Conservation (phyloP, 2,888 invertebrate species). For the Tachina grossa region DNA sequence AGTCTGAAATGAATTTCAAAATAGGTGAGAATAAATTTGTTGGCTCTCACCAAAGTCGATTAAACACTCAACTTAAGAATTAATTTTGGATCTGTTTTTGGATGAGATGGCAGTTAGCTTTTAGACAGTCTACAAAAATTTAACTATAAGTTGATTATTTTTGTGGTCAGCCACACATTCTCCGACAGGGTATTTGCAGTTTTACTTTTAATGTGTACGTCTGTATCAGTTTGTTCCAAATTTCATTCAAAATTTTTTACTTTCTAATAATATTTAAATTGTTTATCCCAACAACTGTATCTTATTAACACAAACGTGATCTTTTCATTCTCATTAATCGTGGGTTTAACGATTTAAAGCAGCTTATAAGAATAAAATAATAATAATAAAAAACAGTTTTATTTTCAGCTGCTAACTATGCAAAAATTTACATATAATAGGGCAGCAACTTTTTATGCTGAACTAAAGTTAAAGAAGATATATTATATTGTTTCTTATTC, state of each 20-base stretch:
- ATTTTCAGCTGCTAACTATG: neutral
- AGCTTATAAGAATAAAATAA: neutral
- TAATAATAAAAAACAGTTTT: neutral
- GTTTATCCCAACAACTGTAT: conserved; percentile 23
- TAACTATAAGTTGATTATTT: too few relatives aligned
- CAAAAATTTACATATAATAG: neutral
- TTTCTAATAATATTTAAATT: conserved; percentile 40
- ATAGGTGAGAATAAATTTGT: too few relatives aligned
- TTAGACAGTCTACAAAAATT: too few relatives aligned
- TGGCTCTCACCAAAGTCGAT: too few relatives aligned
- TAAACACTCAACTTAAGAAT: too few relatives aligned
- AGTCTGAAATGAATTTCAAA: too few relatives aligned
- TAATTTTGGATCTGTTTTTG: too few relatives aligned
- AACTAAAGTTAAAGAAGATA: neutral
- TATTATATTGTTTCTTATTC: neutral
- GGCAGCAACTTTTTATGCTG: neutral
- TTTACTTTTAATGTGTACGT: neutral
- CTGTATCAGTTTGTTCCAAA: conserved; percentile 40
- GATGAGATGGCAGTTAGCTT: too few relatives aligned
- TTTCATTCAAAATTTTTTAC: conserved; percentile 33
- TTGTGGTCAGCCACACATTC: too few relatives aligned
- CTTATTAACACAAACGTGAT: conserved; percentile 58
- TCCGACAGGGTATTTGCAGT: too few relatives aligned
- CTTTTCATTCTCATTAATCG: conserved; percentile 34
- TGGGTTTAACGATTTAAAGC: neutral